A percentile compares a stretch with the other conserved stretches of the same genome.
phyloP scores from a whole-genome alignment of 2,113 vertebrate species.

The Cacatua alba region DNA sequence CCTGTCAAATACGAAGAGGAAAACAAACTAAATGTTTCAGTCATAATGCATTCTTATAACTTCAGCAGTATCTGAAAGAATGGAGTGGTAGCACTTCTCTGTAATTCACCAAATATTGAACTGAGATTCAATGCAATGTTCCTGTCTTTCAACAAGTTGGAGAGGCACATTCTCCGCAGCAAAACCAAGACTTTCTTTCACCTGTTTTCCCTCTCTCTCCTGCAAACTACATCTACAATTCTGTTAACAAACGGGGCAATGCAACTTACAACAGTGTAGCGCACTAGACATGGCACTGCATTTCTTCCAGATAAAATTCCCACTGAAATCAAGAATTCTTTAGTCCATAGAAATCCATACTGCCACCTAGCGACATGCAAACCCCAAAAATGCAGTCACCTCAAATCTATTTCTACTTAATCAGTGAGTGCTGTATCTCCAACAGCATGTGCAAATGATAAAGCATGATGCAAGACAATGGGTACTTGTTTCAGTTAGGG shows the following conservation, averaged over 20 bases:
- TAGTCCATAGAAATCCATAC: not conserved
- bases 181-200: not conserved
- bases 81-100: not conserved
- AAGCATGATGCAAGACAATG: fast-evolving
- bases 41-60: not conserved
- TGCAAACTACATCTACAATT: not conserved
- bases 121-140: not conserved
- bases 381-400: not conserved
- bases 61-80: not conserved
- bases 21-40: not conserved
- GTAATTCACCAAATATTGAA: not conserved
- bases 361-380: not conserved
- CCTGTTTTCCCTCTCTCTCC: not conserved
- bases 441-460: not conserved
- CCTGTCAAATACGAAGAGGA: not conserved
- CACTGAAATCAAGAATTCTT: not conserved
- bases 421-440: not conserved
- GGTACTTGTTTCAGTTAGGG: not conserved
- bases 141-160: not conserved
- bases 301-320: not conserved
- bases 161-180: not conserved
- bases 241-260: not conserved
- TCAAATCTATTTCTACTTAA: not conserved
- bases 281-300: not conserved
- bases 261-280: fast-evolving